These are phyloP conservation scores for Acrocephalus kingi DNA, from an alignment of 2,113 vertebrate species.

Conservation along the genomic window DNA sequence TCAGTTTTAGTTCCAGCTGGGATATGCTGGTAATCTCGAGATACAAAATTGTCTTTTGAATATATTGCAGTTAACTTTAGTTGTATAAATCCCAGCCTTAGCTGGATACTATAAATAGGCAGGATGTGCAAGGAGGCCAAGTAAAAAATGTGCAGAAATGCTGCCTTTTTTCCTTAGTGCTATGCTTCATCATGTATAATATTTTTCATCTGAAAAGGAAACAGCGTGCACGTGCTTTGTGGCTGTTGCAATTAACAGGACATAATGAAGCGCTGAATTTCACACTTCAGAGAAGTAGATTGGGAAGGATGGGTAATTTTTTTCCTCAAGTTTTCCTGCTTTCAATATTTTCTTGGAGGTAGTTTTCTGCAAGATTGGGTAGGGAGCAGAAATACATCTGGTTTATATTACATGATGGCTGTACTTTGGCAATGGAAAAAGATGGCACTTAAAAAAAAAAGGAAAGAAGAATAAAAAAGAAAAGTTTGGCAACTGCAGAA, in stretches of 20 bases:
- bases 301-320: background rate
- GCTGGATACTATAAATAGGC: slow-evolving; percentile 55
- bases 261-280: background rate
- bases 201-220: slow-evolving; percentile 31
- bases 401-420: slow-evolving; percentile 56
- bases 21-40: background rate
- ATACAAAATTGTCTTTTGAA: slow-evolving; percentile 9
- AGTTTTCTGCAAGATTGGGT: slow-evolving; percentile 7
- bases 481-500: slow-evolving; percentile 38
- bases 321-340: background rate
- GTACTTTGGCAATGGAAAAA: slow-evolving; percentile 49
- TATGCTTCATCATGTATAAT: background rate
- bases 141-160: slow-evolving; percentile 35
- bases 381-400: slow-evolving; percentile 54
- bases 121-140: slow-evolving; percentile 51
- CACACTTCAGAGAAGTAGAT: background rate
- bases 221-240: background rate
- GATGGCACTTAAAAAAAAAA: slow-evolving; percentile 58
- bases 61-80: slow-evolving; percentile 10
- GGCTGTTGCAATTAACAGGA: slow-evolving; percentile 6
- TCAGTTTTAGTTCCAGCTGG: slow-evolving; percentile 7
- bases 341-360: slow-evolving; percentile 14
- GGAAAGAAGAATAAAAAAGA: slow-evolving; percentile 3
- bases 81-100: slow-evolving; percentile 34
- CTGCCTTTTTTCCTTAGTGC: slow-evolving; percentile 16